Evolutionary conservation across 2,888 invertebrate species (phyloP).

Genomic region (Allygus modestus): DNA sequence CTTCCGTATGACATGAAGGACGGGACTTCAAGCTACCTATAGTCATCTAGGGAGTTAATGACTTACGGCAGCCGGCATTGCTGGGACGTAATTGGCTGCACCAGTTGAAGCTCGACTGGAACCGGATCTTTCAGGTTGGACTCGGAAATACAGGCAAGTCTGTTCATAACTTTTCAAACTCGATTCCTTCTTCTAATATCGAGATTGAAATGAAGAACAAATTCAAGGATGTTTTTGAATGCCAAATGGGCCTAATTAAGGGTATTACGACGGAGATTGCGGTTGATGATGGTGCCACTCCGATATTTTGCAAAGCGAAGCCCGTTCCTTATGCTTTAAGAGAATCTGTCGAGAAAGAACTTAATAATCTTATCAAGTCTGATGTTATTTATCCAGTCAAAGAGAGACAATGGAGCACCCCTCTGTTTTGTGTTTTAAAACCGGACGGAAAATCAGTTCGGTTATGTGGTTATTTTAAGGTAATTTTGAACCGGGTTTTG

Average conservation of each 20-base stretch:
- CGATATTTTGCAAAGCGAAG: slow-evolving; percentile 7
- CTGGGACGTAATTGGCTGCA: slow-evolving; percentile 6
- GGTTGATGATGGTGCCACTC: background rate
- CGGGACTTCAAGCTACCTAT: background rate
- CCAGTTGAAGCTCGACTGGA: slow-evolving; percentile 6
- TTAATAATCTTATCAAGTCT: background rate
- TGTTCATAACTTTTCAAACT: background rate
- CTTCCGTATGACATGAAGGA: background rate
- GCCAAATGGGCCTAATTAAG: background rate
- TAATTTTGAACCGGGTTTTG: background rate
- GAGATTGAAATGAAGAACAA: background rate
- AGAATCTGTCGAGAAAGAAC: background rate
- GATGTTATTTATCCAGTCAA: background rate
- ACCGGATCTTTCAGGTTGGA: slow-evolving; percentile 27
- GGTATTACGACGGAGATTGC: background rate
- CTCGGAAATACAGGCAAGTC: slow-evolving; percentile 16
- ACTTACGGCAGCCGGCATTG: background rate
- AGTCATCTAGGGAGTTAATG: background rate
- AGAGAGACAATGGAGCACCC: background rate
- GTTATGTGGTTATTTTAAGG: background rate
- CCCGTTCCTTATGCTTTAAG: slow-evolving; percentile 1
- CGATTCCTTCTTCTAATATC: too few relatives aligned
- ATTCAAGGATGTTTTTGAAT: background rate
- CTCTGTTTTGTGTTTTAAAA: background rate
- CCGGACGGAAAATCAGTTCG: background rate